Evolutionary conservation across 2,797 vertebrate species (phyloP).

Genomic region (Psittacula derbiana): DNA sequence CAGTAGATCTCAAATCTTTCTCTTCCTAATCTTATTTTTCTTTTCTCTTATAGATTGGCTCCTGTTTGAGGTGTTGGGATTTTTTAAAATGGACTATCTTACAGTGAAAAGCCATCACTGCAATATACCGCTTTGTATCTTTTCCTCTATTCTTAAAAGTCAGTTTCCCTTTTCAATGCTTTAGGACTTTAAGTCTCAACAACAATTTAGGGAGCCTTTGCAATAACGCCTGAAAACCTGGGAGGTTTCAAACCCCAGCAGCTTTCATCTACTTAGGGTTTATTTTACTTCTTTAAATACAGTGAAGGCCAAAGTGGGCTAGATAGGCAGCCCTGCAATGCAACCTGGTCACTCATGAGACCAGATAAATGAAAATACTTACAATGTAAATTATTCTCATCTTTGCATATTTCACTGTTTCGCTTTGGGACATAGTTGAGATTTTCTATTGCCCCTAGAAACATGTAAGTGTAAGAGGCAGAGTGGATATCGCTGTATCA

Average conservation of each 20-base stretch:
- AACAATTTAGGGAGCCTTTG: constrained; percentile 5
- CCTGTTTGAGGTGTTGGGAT: not conserved
- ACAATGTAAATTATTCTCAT: not conserved
- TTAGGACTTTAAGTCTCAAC: not conserved
- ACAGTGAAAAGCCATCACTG: not conserved
- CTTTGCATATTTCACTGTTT: not conserved
- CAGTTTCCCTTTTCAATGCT: not conserved
- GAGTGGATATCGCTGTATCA: not conserved
- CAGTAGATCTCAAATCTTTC: not conserved
- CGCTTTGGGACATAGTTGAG: not conserved
- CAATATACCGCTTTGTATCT: not conserved
- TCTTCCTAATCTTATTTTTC: not conserved
- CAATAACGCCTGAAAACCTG: not conserved
- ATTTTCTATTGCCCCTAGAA: not conserved
- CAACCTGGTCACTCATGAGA: not conserved
- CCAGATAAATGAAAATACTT: not conserved
- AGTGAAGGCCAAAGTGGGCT: not conserved
- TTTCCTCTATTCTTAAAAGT: not conserved
- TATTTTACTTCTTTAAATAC: constrained; percentile 21
- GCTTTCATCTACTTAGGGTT: not conserved
- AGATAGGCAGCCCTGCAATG: not conserved
- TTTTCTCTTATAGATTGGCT: not conserved
- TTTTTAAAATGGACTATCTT: not conserved
- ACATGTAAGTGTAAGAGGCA: not conserved
- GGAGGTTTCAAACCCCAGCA: not conserved